Conservation (phyloP, 2,797 vertebrate genomes). For the Myripristis murdjan region DNA sequence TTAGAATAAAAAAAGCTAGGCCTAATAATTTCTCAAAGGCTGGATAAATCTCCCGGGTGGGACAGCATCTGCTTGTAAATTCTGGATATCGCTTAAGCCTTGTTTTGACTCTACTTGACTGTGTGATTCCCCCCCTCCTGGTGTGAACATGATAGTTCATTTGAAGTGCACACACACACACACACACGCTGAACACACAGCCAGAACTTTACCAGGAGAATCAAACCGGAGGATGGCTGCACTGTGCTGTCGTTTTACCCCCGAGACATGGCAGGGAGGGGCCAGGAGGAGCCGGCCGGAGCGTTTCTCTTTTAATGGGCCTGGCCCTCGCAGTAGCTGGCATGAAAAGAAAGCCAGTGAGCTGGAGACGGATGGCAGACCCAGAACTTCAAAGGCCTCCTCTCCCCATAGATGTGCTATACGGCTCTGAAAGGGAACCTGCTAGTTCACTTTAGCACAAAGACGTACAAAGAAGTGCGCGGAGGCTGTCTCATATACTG, state of each 20-base stretch:
- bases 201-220: conserved; percentile 16
- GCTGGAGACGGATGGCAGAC: conserved; percentile 80
- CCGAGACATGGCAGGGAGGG: conserved; percentile 59
- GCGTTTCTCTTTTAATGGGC: conserved; percentile 77
- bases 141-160: conserved; percentile 7
- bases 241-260: conserved; percentile 61
- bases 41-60: too few species aligned
- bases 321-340: conserved; percentile 79
- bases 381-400: conserved; percentile 85
- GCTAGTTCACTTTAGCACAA: conserved; percentile 78
- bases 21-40: too few species aligned
- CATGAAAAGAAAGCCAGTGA: conserved; percentile 82
- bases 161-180: too few species aligned
- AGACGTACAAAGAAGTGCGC: conserved; percentile 31
- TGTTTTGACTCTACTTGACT: too few species aligned
- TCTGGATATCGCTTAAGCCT: too few species aligned
- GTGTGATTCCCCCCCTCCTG: too few species aligned
- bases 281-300: conserved; percentile 40
- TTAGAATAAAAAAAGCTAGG: too few species aligned
- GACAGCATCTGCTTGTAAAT: too few species aligned
- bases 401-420: conserved; percentile 54
- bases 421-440: conserved; percentile 71
- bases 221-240: conserved; percentile 50
- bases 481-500: conserved; percentile 21
- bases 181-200: conserved; percentile 18